Evolutionary conservation across 1,140 invertebrate genomes (phyloP), one percentile per base, ranked within the genome.

Genomic region (Heliconius himera): DNA sequence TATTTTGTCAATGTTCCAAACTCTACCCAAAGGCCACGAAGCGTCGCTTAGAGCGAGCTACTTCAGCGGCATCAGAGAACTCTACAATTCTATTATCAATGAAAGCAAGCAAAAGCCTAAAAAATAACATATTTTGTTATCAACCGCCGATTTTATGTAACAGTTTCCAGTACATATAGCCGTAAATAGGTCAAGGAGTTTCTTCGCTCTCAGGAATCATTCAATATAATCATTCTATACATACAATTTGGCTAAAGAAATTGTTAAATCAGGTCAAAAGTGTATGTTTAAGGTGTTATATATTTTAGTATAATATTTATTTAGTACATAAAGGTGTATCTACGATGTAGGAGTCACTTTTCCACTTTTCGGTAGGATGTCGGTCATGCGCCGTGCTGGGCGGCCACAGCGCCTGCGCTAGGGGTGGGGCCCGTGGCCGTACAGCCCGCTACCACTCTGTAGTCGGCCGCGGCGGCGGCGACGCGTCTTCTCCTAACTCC

Each of bases 341-440:
- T 94, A 91, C 87, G 85, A 89, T 90, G 91, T 91, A 94, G 93
- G 93, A 94, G 93, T 94, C 93, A 90, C 93, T 94, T 93, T 93
- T 93, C 91, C 87, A 94, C 87, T 93, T 93, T 93, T 90, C 85
- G 89, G 93, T 92, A 93, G 91, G 91, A 93, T 93, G 91, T 94
- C 88, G 90, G 89, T 90, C 93, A 91, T 93, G 93, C 91, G 93
- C 91, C 78, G 46, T 90, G 85, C 84, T 72, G 79, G 81, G 26
- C 20, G 83, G 38, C 74, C 56, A 88, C 76, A 78, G 88, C 91
- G 93, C 91, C 26, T 90, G 91, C 93, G 93, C 88, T 85, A 91
- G 91, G 93, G 93, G 93, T 93, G 93, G 93, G 90, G 92, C 93
- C 91, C 85, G 84, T 60, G 76, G 81, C 87, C 79, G 90, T 88